Percentiles rank a stretch among this genome's conserved stretches.
Conservation (phyloP, 2,888 invertebrate genomes). For the Baccha elongata region DNA sequence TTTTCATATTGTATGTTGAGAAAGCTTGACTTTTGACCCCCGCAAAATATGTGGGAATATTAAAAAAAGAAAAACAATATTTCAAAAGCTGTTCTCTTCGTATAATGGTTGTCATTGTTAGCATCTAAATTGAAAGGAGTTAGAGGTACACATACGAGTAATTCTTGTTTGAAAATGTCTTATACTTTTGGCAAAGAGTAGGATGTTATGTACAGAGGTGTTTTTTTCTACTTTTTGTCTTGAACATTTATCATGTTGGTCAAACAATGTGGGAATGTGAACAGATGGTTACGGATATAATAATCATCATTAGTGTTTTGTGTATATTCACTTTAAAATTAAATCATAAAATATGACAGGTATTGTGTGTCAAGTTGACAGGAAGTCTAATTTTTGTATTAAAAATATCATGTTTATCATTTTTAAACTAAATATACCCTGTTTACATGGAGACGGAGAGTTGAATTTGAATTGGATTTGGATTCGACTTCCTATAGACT, state of each 20-base stretch:
- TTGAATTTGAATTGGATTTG: no score
- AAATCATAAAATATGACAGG: background rate
- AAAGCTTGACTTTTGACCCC: conserved; percentile 57
- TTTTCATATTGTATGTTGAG: background rate
- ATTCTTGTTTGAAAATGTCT: background rate
- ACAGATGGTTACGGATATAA: conserved; percentile 33
- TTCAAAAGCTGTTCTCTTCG: conserved; percentile 33
- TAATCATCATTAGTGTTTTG: conserved; percentile 17
- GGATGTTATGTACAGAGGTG: conserved; percentile 9
- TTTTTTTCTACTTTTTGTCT: conserved; percentile 1
- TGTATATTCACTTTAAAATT: background rate
- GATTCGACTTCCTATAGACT: no score
- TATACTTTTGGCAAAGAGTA: background rate
- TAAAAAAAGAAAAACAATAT: conserved; percentile 42
- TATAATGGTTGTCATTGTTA: conserved; percentile 59
- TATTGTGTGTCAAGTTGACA: background rate
- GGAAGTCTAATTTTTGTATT: no score
- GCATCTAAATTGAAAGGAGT: conserved; percentile 9
- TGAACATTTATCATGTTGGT: conserved; percentile 37
- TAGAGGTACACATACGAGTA: background rate
- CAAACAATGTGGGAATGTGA: conserved; percentile 33
- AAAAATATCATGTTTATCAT: no score
- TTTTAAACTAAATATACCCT: no score
- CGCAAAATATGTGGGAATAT: conserved; percentile 57
- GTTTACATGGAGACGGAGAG: no score